phyloP scores from a whole-genome alignment of 2,888 invertebrate genomes.

The Agrotis clavis region DNA sequence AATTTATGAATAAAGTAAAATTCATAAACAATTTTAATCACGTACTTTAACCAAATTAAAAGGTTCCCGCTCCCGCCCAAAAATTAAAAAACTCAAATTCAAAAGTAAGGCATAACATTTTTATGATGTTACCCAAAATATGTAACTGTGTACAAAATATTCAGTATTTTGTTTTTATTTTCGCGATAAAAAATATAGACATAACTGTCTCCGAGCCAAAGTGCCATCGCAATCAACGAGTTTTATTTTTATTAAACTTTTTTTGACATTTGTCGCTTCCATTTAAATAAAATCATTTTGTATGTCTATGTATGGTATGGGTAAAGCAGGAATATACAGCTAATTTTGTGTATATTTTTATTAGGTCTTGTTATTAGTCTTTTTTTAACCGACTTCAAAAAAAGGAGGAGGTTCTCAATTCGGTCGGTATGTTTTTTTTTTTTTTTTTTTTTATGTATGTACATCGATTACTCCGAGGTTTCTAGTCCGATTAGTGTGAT shows the following conservation, averaged over 20 bases:
- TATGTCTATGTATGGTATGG: slow-evolving; percentile 47
- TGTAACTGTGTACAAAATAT: slow-evolving; percentile 60
- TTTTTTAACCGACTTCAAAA: no score
- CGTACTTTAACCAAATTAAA: not conserved
- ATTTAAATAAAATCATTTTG: slow-evolving; percentile 52
- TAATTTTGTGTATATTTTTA: slow-evolving; percentile 19
- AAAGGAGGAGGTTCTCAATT: no score
- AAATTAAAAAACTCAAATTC: slow-evolving; percentile 50
- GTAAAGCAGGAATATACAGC: slow-evolving; percentile 9
- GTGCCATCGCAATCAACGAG: slow-evolving; percentile 68
- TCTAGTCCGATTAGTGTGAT: no score
- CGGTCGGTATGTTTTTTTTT: no score
- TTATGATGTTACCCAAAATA: slow-evolving; percentile 74
- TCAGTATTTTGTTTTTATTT: slow-evolving; percentile 68
- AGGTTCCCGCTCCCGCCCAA: slow-evolving; percentile 54
- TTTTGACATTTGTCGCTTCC: slow-evolving; percentile 68
- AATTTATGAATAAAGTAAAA: not conserved
- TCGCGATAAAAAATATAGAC: slow-evolving; percentile 78
- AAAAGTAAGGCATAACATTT: slow-evolving; percentile 69
- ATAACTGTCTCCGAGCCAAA: slow-evolving; percentile 70
- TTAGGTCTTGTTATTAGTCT: not conserved
- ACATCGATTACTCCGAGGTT: no score
- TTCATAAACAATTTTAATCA: slow-evolving; percentile 8
- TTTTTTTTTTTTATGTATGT: no score
- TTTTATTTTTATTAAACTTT: slow-evolving; percentile 69